These are phyloP conservation scores for Listronotus oregonensis DNA, from an alignment of 1,140 invertebrate species.

Conservation along the genomic window DNA sequence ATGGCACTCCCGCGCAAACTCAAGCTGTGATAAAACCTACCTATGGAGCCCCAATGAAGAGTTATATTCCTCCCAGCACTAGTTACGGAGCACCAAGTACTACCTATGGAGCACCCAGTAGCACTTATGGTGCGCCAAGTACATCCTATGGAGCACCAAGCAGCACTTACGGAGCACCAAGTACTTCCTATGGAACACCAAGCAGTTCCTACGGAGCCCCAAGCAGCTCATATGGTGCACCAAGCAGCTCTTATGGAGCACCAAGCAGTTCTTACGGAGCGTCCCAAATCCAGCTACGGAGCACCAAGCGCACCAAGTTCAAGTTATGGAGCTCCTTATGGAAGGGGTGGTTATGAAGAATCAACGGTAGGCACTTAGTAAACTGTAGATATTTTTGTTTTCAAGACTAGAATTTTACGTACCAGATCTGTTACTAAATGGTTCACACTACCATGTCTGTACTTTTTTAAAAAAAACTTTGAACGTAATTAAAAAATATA, in stretches of 20 bases:
- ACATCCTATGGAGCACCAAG: conserved; percentile 39
- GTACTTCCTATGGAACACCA: conserved; percentile 7
- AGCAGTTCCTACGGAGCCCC: conserved; percentile 8
- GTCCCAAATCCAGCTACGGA: neutral
- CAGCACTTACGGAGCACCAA: conserved; percentile 8
- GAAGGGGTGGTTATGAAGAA: conserved; percentile 49
- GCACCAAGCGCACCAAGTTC: neutral
- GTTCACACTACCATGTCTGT: too few species aligned
- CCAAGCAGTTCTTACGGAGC: neutral
- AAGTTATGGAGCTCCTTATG: neutral
- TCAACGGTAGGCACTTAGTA: conserved; percentile 49
- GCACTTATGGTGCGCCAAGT: conserved; percentile 51
- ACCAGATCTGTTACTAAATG: too few species aligned
- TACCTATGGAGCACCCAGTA: conserved; percentile 49
- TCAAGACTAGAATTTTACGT: conserved; percentile 26
- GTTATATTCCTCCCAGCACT: conserved; percentile 49
- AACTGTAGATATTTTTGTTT: conserved; percentile 1
- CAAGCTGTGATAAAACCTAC: conserved; percentile 43
- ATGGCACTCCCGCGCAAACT: conserved; percentile 43
- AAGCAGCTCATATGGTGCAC: conserved; percentile 7
- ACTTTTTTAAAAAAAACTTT: too few species aligned
- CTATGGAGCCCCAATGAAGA: conserved; percentile 55
- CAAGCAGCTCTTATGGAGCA: conserved; percentile 6
- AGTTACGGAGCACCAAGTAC: conserved; percentile 45
- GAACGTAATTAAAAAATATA: too few species aligned